Base-by-base conservation (phyloP, 2,797 vertebrate genomes). In the Sylvia borin region DNA sequence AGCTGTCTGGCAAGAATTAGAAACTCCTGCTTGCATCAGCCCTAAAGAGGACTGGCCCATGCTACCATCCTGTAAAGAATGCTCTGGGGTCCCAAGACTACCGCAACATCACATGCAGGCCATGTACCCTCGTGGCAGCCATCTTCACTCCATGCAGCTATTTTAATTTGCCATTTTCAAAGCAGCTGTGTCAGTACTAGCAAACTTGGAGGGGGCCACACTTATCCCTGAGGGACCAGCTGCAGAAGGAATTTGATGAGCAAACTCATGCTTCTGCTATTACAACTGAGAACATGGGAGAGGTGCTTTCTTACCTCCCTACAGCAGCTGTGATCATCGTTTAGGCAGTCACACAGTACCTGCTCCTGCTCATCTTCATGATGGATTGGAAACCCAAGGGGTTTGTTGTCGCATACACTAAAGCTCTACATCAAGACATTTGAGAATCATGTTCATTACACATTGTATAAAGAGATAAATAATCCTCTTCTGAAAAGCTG, bases 151-250 rank as follows among this genome's bases (percentile, higher is more conserved):
- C 57, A 76, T 58, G 82, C 85, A 93, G 93, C 90, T 93, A 9
- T 87, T 97, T 95, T 82, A 91, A 96, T 93, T 96, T 96, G 88
- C 94, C 90, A 85, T 89, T 96, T 83, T 45, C 65, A 81, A 96
- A 97, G 94, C 86, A 96, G 93, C 96, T 95, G 94, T 91, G 93
- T 88, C 90, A 87, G 92, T 92, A 80, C 27, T 36, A 93, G 79
- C 82, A 96, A 92, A 79, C 90, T 32, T 67, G 79, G 88, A 96
- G 93, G 77, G 76, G 85, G 87, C 64, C 96, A 94, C 84, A 64
- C 76, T 85, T 38, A 78, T 9, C 94, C 92, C 92, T 7, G 57
- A 84, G 88, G 83, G 90, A 85, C 25, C 50, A 60, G 18, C 51
- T 66, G 64, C 53, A 68, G 71, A 45, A 57, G 38, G 74, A 91